Conservation (phyloP, 2,113 vertebrate genomes). For the Panurus biarmicus region DNA sequence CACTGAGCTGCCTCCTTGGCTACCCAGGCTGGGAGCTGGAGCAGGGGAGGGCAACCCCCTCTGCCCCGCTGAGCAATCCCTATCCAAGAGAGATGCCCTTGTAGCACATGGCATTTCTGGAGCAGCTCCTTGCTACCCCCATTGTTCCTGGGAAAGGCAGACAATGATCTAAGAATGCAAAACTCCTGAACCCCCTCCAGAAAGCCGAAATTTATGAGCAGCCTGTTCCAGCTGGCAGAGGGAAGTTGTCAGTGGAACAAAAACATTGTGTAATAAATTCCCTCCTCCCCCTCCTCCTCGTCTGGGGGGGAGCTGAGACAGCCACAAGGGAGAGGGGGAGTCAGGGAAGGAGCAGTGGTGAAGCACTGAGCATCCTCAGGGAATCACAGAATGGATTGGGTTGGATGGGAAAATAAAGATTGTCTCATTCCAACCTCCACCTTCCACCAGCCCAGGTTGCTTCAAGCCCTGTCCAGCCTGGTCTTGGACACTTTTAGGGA, state of each 20-base stretch:
- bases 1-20: not conserved
- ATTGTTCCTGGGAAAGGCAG: not conserved
- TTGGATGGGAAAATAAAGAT: not conserved
- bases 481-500: not conserved
- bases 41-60: not conserved
- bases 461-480: not conserved
- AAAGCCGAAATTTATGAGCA: not conserved
- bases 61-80: not conserved
- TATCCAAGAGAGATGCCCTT: not conserved
- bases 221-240: slow-evolving; percentile 32
- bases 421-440: rapidly evolving
- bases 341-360: rapidly evolving
- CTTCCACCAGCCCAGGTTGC: not conserved
- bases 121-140: not conserved
- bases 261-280: not conserved
- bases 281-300: not conserved
- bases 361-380: not conserved
- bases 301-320: not conserved
- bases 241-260: not conserved
- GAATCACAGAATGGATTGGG: not conserved
- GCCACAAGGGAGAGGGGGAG: not conserved
- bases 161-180: slow-evolving; percentile 32
- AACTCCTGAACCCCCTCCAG: slow-evolving; percentile 37
- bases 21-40: not conserved
- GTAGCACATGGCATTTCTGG: not conserved